Conservation (phyloP, 2,888 invertebrate species). For the Abscondita cerata region DNA sequence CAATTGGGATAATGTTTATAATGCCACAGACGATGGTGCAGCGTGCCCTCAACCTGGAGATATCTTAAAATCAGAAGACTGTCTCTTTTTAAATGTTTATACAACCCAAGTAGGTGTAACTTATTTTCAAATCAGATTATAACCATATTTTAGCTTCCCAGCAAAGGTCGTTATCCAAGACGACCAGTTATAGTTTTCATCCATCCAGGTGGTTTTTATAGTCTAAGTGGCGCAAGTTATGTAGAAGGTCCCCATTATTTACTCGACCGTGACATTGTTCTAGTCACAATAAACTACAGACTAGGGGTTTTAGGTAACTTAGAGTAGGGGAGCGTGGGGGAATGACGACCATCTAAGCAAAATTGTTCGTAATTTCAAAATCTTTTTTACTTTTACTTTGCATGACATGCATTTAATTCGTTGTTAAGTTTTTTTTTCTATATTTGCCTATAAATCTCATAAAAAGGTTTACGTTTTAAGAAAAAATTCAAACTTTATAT, state of each 20-base stretch:
- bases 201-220: conserved; percentile 69
- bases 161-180: not conserved
- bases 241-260: conserved; percentile 65
- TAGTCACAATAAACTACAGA: conserved; percentile 72
- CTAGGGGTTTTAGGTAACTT: conserved; percentile 63
- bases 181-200: conserved; percentile 68
- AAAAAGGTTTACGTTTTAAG: too few relatives aligned
- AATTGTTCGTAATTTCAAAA: too few relatives aligned
- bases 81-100: conserved; percentile 66
- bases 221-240: conserved; percentile 63
- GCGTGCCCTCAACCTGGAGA: conserved; percentile 42
- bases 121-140: not conserved
- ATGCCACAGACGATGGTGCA: conserved; percentile 37
- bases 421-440: too few relatives aligned
- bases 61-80: conserved; percentile 62
- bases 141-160: not conserved
- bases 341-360: too few relatives aligned
- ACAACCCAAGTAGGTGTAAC: conserved; percentile 59
- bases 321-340: too few relatives aligned
- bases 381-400: too few relatives aligned
- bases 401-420: too few relatives aligned
- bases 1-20: conserved; percentile 20
- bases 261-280: conserved; percentile 69
- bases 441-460: too few relatives aligned
- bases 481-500: too few relatives aligned